Conservation (phyloP, 2,797 vertebrate genomes). For the Steatocranus sp. region DNA sequence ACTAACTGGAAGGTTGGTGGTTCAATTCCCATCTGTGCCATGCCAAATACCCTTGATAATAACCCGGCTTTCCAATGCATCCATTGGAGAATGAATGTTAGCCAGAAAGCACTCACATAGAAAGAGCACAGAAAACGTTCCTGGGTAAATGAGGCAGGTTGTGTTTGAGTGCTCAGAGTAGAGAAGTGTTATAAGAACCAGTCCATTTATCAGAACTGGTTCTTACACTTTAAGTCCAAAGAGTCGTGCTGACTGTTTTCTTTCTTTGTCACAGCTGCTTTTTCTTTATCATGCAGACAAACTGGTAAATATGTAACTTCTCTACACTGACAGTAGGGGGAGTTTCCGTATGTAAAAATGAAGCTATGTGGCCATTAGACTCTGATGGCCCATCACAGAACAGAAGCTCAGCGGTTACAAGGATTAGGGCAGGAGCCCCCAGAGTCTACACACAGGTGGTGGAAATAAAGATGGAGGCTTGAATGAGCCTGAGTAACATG, state of each 20-base stretch:
- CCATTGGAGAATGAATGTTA: not conserved
- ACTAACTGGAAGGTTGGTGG: not conserved
- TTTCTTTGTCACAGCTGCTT: not conserved
- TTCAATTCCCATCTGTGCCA: accelerated
- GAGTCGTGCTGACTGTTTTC: not conserved
- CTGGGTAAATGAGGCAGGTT: not conserved
- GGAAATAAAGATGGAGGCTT: not conserved
- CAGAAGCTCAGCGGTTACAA: accelerated
- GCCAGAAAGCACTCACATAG: accelerated
- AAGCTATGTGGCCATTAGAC: not conserved
- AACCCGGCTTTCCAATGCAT: not conserved
- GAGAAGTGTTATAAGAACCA: not conserved
- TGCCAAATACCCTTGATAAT: not conserved
- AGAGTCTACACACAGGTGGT: not conserved
- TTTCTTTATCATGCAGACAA: not conserved
- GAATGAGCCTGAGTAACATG: not conserved
- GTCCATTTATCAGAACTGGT: not conserved
- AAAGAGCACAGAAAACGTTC: not conserved
- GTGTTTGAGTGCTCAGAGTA: not conserved
- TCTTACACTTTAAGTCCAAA: not conserved
- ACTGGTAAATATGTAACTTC: not conserved
- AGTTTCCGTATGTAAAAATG: not conserved
- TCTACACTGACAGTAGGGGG: not conserved
- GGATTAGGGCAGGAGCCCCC: accelerated
- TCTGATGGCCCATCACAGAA: not conserved